Evolutionary conservation across 2,113 vertebrate genomes (phyloP).

Genomic region (Oenanthe oenanthe): DNA sequence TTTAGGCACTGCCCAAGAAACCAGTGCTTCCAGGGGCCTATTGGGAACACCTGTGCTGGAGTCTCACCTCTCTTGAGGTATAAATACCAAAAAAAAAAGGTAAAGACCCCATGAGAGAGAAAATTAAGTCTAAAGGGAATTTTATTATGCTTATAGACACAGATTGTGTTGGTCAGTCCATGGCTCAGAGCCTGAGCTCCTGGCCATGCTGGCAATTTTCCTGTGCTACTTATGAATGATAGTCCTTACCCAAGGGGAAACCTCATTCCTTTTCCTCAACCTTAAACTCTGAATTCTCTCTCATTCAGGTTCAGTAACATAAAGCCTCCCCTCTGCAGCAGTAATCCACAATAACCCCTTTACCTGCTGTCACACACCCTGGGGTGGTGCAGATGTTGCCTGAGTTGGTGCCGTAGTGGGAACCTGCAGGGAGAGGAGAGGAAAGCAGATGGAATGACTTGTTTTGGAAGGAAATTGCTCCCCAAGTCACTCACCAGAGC

Average conservation of each 20-base stretch:
- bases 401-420: slow-evolving; percentile 31
- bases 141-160: rapidly evolving
- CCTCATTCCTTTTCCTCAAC: neutral
- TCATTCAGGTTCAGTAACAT: neutral
- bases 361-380: slow-evolving; percentile 92
- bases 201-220: neutral
- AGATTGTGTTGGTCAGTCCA: neutral
- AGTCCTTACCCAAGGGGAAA: neutral
- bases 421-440: slow-evolving; percentile 68
- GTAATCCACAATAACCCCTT: neutral
- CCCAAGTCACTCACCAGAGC: neutral
- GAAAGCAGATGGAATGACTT: neutral
- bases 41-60: neutral
- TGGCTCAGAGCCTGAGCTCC: neutral
- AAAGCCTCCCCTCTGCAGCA: neutral
- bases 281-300: neutral
- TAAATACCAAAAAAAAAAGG: neutral
- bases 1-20: neutral
- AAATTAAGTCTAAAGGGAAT: neutral
- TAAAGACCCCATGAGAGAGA: neutral
- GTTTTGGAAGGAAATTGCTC: neutral
- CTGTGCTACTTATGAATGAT: neutral
- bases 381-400: slow-evolving; percentile 81
- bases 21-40: neutral
- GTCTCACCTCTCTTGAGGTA: neutral